Conservation (phyloP, 2,888 invertebrate species). For the Cheilosia scutellata region DNA sequence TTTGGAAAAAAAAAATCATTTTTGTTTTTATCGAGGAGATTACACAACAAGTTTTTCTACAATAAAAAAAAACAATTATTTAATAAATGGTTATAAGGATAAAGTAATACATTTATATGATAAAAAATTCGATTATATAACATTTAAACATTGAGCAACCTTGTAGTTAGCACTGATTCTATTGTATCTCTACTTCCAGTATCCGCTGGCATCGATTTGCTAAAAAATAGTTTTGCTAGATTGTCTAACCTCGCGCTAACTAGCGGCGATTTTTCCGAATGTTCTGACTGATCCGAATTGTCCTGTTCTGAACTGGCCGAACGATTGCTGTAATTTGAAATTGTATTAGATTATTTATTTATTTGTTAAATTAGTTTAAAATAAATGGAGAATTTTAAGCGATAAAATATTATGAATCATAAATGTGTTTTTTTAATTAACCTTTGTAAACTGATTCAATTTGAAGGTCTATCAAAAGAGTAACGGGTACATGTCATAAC, state of each 20-base stretch:
- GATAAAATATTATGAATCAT: too few species aligned
- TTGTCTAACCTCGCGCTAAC: conserved; percentile 90
- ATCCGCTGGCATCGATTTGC: conserved; percentile 85
- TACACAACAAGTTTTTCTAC: conserved; percentile 57
- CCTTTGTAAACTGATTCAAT: too few species aligned
- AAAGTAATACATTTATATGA: background rate
- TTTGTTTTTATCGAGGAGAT: conserved; percentile 23
- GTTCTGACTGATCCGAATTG: conserved; percentile 84
- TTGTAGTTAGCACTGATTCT: conserved; percentile 84
- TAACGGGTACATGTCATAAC: too few species aligned
- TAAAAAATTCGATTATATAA: background rate
- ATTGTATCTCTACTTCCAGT: conserved; percentile 84
- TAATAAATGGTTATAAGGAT: conserved; percentile 24
- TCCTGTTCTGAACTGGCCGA: conserved; percentile 87
- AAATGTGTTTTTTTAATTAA: too few species aligned
- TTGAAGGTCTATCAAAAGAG: too few species aligned
- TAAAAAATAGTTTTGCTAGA: conserved; percentile 90
- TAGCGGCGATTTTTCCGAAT: conserved; percentile 87
- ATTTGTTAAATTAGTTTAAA: background rate
- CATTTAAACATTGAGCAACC: conserved; percentile 79
- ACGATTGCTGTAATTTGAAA: conserved; percentile 83
- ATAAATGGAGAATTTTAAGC: background rate
- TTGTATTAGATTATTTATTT: conserved; percentile 27
- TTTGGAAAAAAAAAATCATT: conserved; percentile 4
- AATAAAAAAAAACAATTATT: conserved; percentile 45